A percentile compares a stretch with the other conserved stretches of the same genome.
Conservation (phyloP, 2,888 invertebrate species). For the Aphrophora alni region DNA sequence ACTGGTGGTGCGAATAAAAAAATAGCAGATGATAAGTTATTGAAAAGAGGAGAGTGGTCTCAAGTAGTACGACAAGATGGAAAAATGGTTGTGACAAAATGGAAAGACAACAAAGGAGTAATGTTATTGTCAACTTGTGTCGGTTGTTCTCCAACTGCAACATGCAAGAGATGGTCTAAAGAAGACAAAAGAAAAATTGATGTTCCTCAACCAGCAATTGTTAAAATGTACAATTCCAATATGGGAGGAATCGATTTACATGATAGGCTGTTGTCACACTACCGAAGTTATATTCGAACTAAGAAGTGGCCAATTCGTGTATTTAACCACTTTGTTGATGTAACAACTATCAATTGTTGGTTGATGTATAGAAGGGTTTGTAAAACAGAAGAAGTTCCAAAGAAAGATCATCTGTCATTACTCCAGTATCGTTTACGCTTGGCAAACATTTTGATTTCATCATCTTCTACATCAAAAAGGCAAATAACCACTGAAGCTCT, state of each 20-base stretch:
- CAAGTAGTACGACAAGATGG: not conserved
- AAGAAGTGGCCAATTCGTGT: slow-evolving; percentile 2
- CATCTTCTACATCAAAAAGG: not conserved
- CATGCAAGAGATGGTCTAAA: slow-evolving; percentile 23
- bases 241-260: slow-evolving; percentile 13
- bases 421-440: slow-evolving; percentile 13
- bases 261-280: slow-evolving; percentile 14
- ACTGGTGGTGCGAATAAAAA: not conserved
- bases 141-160: not conserved
- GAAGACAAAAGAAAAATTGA: slow-evolving; percentile 16
- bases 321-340: slow-evolving; percentile 17
- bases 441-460: not conserved
- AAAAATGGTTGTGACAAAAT: slow-evolving; percentile 7
- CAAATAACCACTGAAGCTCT: not conserved
- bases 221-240: slow-evolving; percentile 19
- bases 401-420: slow-evolving; percentile 5
- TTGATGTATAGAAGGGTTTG: slow-evolving; percentile 15
- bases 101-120: slow-evolving; percentile 15
- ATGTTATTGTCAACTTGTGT: slow-evolving; percentile 17
- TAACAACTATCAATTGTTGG: slow-evolving; percentile 12
- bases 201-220: slow-evolving; percentile 18
- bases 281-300: slow-evolving; percentile 11
- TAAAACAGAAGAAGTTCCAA: not conserved
- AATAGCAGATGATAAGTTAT: slow-evolving; percentile 4
- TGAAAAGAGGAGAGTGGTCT: slow-evolving; percentile 23